Conservation (phyloP, 2,888 invertebrate genomes). For the Zygothrica quintamaculata region DNA sequence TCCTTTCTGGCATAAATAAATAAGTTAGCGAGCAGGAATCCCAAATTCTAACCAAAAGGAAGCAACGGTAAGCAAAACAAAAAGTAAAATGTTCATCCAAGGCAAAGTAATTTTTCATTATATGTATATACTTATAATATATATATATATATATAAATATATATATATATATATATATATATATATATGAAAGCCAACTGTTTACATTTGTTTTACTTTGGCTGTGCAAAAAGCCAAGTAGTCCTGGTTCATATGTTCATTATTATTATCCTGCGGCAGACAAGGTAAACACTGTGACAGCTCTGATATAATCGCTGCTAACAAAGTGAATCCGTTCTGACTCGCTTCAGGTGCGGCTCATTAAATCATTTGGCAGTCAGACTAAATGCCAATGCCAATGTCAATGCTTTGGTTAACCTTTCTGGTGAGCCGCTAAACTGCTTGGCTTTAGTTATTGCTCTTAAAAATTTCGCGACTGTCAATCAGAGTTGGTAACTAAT, state of each 20-base stretch:
- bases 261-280: constrained; percentile 27
- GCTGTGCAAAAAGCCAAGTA: constrained; percentile 20
- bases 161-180: no score
- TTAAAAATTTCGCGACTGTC: constrained; percentile 33
- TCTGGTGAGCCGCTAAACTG: constrained; percentile 7
- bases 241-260: constrained; percentile 39
- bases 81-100: constrained; percentile 27
- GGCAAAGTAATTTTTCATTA: constrained; percentile 69
- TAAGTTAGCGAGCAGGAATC: constrained; percentile 54
- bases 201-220: constrained; percentile 69
- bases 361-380: constrained; percentile 69
- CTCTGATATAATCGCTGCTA: constrained; percentile 6
- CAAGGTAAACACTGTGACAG: not conserved
- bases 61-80: no score
- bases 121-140: no score
- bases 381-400: no score
- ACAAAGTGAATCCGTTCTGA: constrained; percentile 34
- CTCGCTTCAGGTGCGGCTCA: constrained; percentile 67
- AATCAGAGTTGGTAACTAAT: constrained; percentile 63
- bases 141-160: no score
- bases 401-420: constrained; percentile 44
- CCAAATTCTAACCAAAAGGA: constrained; percentile 25
- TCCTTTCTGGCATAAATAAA: constrained; percentile 44
- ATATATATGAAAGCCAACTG: constrained; percentile 75
- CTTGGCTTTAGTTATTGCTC: constrained; percentile 16